These are phyloP conservation scores for Hozukius guyotensis DNA, from an alignment of 2,797 vertebrate species.

Conservation along the genomic window DNA sequence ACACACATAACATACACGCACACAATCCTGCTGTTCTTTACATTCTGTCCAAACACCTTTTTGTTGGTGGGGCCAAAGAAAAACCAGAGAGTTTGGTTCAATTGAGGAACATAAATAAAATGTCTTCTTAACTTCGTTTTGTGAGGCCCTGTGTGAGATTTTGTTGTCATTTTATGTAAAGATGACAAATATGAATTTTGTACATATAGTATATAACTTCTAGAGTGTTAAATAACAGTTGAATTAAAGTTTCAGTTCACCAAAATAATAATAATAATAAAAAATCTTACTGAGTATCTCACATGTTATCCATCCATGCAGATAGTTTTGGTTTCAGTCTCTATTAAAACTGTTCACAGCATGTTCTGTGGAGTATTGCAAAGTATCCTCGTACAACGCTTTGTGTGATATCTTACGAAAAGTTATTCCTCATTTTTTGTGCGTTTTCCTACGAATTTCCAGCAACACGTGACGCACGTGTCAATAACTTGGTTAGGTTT, in stretches of 20 bases:
- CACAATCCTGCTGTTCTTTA: constrained; percentile 31
- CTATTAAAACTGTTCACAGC: too few species aligned
- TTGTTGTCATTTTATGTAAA: neutral
- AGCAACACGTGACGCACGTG: too few species aligned
- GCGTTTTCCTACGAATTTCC: too few species aligned
- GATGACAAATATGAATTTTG: neutral
- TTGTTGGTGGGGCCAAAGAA: constrained; percentile 16
- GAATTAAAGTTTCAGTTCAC: too few species aligned
- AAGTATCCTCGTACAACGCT: too few species aligned
- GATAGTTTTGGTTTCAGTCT: neutral
- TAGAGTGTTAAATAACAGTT: neutral
- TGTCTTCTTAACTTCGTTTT: constrained; percentile 9
- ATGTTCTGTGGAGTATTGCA: neutral
- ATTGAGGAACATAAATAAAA: constrained; percentile 16
- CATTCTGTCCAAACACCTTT: constrained; percentile 51
- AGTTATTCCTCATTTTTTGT: too few species aligned
- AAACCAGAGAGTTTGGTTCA: constrained; percentile 39
- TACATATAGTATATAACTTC: neutral
- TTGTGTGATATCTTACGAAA: too few species aligned
- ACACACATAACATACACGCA: constrained; percentile 35
- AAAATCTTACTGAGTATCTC: too few species aligned
- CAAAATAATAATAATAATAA: too few species aligned
- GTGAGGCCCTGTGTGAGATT: neutral
- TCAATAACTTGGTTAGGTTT: too few species aligned
- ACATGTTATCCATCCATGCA: neutral